phyloP scores from a whole-genome alignment of 2,797 vertebrate species.

The Enteromius paludinosus region DNA sequence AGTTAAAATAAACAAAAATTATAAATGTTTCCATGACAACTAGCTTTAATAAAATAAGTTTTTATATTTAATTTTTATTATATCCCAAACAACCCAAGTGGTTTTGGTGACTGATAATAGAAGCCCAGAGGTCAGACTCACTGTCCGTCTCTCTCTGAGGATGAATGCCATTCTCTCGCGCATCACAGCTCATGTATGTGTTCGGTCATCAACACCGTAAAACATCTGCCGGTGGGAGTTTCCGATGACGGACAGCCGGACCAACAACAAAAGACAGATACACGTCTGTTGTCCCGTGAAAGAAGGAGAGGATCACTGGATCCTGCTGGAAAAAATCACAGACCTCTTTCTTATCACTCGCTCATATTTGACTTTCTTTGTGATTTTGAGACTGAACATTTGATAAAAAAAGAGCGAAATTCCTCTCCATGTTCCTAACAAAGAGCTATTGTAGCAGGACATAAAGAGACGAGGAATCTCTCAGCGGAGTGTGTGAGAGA shows the following conservation, averaged over 20 bases:
- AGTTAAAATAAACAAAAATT: background rate
- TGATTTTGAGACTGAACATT: slow-evolving; percentile 53
- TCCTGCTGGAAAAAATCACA: background rate
- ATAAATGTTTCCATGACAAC: background rate
- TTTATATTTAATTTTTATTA: background rate
- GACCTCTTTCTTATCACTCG: background rate
- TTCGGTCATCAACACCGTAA: background rate
- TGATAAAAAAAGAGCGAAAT: background rate
- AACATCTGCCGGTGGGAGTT: slow-evolving; percentile 40
- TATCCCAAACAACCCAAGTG: background rate
- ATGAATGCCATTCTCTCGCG: slow-evolving; percentile 8
- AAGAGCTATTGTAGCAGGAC: slow-evolving; percentile 67
- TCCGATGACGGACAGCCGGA: background rate
- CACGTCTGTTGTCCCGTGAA: background rate
- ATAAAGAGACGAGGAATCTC: slow-evolving; percentile 59
- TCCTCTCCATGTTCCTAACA: slow-evolving; percentile 60
- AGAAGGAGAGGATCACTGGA: background rate
- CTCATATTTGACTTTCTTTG: slow-evolving; percentile 3
- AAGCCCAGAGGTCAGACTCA: background rate
- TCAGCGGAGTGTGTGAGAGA: slow-evolving; percentile 8
- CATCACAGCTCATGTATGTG: slow-evolving; percentile 27
- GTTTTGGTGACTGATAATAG: background rate
- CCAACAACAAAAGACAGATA: background rate
- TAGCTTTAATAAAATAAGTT: background rate
- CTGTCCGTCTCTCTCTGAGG: slow-evolving; percentile 1